Evolutionary conservation across 1,140 invertebrate species (phyloP), one percentile per base, ranked within the genome.

Genomic region (Kradibia gibbosae): DNA sequence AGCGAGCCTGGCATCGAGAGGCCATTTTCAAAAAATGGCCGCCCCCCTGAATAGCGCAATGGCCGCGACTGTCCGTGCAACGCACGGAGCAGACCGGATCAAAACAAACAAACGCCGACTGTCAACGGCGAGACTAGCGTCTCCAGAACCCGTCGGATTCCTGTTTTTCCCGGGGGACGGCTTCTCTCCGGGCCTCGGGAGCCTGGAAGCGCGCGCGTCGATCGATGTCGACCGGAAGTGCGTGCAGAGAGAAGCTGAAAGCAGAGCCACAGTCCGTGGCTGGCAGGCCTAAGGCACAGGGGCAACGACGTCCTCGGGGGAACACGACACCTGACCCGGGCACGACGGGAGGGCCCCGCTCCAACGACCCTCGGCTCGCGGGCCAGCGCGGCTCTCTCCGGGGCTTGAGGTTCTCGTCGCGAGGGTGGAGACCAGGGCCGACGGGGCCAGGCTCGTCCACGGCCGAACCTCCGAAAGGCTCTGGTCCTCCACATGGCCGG

Each of bases 21-120:
- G 93, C 93, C 93, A 94, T 94, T 93, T 93, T 90, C 91, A 92
- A 92, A 94, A 94, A 93, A 94, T 94, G 94, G 93, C 93, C 93
- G 93, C 93, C 92, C 92, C 93, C 93, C 45, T 92, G 89, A 89
- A 89, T 73, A 67, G 31, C 48, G 79, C 67, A 73, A 80, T 80
- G 78, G 67, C 71, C 67, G 81, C 78, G 53, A 42, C 45, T 42
- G 36, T 28, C 42, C 25, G 90, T 86, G 86, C 91, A 73, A 92
- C 92, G 90, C 91, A 92, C 92, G 91, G 91, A 91, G 91, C 92
- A 89, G 87, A 75, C 87, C 87, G 85, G 89, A 92, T 91, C 92
- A 92, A 92, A 93, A 93, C 92, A 92, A 92, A 92, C 91, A 91
- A 90, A 72, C 87, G 84, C 75, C 83, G 84, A 85, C 89, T 91